Base-by-base conservation (phyloP, 2,888 invertebrate genomes). In the Brachyptera risi region DNA sequence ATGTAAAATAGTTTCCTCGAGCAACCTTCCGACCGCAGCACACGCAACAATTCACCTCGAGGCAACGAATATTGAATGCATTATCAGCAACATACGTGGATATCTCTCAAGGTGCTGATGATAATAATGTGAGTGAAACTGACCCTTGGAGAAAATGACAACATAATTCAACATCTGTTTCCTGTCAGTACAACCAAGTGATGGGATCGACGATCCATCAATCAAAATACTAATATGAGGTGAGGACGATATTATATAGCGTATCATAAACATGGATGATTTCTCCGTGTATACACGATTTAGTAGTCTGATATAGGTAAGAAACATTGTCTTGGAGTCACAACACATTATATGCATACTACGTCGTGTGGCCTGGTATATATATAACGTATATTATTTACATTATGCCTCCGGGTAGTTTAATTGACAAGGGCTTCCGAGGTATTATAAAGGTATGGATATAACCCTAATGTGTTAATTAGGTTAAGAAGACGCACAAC, bases 91-190 rank as follows among this genome's bases (percentile, higher is more conserved):
- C n/a, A n/a, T n/a, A n/a, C n/a, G n/a, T n/a, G n/a, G n/a, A 38
- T 9, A 23, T 24, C 21, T 2, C 47, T 47, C 23, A 47, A 47
- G 47, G 47, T 47, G 47, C 11, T 47, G 21, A 24, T 47, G 21
- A 47, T 47, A 47, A 47, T n/a, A 24, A 47, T 24, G n/a, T n/a
- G n/a, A n/a, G n/a, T n/a, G n/a, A n/a, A n/a, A n/a, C n/a, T n/a
- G n/a, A 47, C 31, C 11, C 31, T 11, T 7, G 31, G 31, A 31
- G 31, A 11, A 31, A 47, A 24, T 47, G 47, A 47, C 47, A 31
- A 51, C 15, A 35, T 51, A 51, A 51, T 35, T 31, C 15, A 31
- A 19, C 54, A 54, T 54, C 54, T 54, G 54, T 19, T 54, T 54
- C 54, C 54, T 54, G 54, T 21, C 27, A 27, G 19, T 26, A 11